Evolutionary conservation across 2,888 invertebrate genomes (phyloP).

Genomic region (Hypsopygia costalis): DNA sequence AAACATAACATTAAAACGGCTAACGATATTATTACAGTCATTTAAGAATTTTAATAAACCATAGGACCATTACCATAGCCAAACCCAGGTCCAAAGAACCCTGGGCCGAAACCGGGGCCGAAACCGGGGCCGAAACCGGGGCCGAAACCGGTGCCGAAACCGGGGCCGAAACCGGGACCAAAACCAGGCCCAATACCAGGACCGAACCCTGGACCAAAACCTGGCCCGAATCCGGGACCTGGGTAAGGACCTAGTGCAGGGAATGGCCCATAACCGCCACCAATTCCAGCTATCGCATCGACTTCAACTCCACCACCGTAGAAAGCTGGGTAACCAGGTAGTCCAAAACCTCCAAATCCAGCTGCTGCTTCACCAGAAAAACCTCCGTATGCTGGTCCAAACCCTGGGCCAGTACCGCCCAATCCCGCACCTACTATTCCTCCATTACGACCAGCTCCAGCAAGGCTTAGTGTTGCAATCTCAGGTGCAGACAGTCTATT

Average conservation of each 20-base stretch:
- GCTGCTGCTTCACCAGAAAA: conserved; percentile 2
- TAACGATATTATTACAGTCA: too few species aligned
- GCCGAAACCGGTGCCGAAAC: conserved; percentile 2
- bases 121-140: not conserved
- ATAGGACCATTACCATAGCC: conserved; percentile 4
- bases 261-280: not conserved
- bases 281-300: conserved; percentile 2
- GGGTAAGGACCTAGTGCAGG: too few species aligned
- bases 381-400: not conserved
- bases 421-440: too few species aligned
- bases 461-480: not conserved
- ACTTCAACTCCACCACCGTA: conserved; percentile 1
- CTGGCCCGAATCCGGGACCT: not conserved
- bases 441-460: not conserved
- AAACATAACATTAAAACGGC: too few species aligned
- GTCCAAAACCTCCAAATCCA: conserved; percentile 2
- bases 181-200: conserved; percentile 2
- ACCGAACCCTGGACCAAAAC: not conserved
- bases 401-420: not conserved
- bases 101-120: conserved; percentile 3
- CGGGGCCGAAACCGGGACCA: conserved; percentile 1
- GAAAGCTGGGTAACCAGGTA: too few species aligned
- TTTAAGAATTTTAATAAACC: not conserved
- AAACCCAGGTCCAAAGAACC: conserved; percentile 4
- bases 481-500: not conserved